phyloP scores from a whole-genome alignment of 2,888 invertebrate species.

The Mechanitis mazaeus region DNA sequence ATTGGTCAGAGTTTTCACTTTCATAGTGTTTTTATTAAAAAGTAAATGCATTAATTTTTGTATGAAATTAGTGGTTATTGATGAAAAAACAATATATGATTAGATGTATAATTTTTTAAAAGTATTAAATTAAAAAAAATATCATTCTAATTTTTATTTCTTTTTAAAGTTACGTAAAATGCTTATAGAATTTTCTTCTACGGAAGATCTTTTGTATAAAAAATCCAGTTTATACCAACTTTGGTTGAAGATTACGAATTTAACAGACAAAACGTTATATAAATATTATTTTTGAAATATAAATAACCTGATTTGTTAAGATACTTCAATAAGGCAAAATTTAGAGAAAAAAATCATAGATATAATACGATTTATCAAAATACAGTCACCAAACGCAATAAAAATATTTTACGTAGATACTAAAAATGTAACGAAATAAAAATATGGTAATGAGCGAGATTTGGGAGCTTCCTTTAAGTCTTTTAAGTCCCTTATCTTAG shows the following conservation, averaged over 20 bases:
- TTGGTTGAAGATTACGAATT: slow-evolving; percentile 10
- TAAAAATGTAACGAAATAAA: slow-evolving; percentile 26
- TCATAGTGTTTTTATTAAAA: not conserved
- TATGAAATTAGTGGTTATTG: too few species aligned
- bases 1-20: not conserved
- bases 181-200: slow-evolving; percentile 7
- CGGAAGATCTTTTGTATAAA: slow-evolving; percentile 10
- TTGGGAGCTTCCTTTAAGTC: slow-evolving; percentile 25
- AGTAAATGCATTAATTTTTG: not conserved
- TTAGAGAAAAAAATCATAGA: not conserved
- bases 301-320: not conserved
- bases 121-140: not conserved
- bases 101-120: not conserved
- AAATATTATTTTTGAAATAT: slow-evolving; percentile 6
- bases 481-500: slow-evolving; percentile 28
- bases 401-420: slow-evolving; percentile 14
- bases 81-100: too few species aligned
- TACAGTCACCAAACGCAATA: slow-evolving; percentile 7
- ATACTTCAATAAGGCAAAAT: not conserved
- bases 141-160: not conserved
- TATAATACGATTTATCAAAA: not conserved
- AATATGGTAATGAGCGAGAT: slow-evolving; percentile 29
- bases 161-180: slow-evolving; percentile 12
- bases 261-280: not conserved
- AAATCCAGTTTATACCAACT: slow-evolving; percentile 7